Evolutionary conservation across 2,113 vertebrate genomes (phyloP).

Genomic region (Boleophthalmus pectinirostris): DNA sequence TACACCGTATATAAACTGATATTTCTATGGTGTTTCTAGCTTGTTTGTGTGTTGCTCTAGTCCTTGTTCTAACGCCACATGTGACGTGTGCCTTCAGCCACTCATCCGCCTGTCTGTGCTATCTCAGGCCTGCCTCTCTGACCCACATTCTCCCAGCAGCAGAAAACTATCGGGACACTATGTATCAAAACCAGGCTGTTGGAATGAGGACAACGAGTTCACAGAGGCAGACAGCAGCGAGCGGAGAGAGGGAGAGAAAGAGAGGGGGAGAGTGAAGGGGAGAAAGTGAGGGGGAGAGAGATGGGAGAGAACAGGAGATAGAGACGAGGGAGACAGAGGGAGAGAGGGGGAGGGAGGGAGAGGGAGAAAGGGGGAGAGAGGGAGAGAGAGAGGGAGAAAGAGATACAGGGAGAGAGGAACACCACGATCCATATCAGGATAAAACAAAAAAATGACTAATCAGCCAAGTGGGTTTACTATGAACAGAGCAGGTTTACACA

Average conservation of each 20-base stretch:
- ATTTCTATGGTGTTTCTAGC: background rate
- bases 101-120: conserved; percentile 37
- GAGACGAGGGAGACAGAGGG: too few relatives aligned
- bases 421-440: conserved; percentile 4
- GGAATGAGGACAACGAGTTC: conserved; percentile 60
- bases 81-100: conserved; percentile 20
- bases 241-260: background rate
- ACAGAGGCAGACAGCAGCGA: conserved; percentile 26
- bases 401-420: conserved; percentile 6
- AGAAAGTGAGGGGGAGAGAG: too few relatives aligned
- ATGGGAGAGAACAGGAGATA: too few relatives aligned
- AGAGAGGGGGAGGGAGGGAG: too few relatives aligned
- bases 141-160: conserved; percentile 58
- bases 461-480: background rate
- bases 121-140: conserved; percentile 43
- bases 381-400: too few relatives aligned
- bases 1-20: background rate
- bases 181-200: conserved; percentile 58
- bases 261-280: too few relatives aligned
- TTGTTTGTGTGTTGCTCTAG: background rate
- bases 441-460: background rate
- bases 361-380: too few relatives aligned
- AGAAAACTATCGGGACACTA: conserved; percentile 45
- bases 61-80: background rate
- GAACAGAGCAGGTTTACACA: background rate